phyloP scores from a whole-genome alignment of 2,888 invertebrate genomes.

The Metallyticus violacea region DNA sequence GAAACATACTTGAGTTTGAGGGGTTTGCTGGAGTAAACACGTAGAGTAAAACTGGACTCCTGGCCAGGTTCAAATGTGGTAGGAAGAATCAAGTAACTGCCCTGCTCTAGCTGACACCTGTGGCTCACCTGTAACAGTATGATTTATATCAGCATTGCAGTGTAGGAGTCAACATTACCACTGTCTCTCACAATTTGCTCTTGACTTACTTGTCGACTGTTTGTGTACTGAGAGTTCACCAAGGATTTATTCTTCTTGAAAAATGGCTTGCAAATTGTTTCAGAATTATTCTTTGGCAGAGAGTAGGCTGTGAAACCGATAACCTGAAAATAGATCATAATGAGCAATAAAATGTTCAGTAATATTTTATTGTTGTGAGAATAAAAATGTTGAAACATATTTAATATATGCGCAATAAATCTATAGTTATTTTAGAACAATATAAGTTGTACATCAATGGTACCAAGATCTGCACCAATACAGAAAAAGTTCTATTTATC shows the following conservation, averaged over 20 bases:
- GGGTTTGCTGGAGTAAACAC: slow-evolving; percentile 75
- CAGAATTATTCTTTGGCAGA: slow-evolving; percentile 64
- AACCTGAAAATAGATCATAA: slow-evolving; percentile 43
- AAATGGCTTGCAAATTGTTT: slow-evolving; percentile 74
- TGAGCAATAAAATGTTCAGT: too few species aligned
- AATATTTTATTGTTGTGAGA: too few species aligned
- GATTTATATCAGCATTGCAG: background rate
- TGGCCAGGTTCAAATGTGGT: slow-evolving; percentile 90
- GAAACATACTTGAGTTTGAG: slow-evolving; percentile 68
- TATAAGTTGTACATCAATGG: too few species aligned
- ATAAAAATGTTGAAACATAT: too few species aligned
- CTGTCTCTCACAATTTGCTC: background rate
- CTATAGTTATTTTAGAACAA: too few species aligned
- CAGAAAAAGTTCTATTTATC: too few species aligned
- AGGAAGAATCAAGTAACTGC: slow-evolving; percentile 80
- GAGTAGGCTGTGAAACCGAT: slow-evolving; percentile 88
- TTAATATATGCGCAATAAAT: too few species aligned
- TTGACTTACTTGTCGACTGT: slow-evolving; percentile 75
- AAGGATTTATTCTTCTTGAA: slow-evolving; percentile 84
- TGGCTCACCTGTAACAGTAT: slow-evolving; percentile 52
- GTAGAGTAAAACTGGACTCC: slow-evolving; percentile 82
- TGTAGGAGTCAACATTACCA: slow-evolving; percentile 28
- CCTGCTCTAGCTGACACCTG: slow-evolving; percentile 75
- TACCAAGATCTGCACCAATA: too few species aligned
- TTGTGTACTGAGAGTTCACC: slow-evolving; percentile 87